These are phyloP conservation scores for Macrobrachium nipponense DNA, from an alignment of 1,140 invertebrate genomes.

Conservation along the genomic window DNA sequence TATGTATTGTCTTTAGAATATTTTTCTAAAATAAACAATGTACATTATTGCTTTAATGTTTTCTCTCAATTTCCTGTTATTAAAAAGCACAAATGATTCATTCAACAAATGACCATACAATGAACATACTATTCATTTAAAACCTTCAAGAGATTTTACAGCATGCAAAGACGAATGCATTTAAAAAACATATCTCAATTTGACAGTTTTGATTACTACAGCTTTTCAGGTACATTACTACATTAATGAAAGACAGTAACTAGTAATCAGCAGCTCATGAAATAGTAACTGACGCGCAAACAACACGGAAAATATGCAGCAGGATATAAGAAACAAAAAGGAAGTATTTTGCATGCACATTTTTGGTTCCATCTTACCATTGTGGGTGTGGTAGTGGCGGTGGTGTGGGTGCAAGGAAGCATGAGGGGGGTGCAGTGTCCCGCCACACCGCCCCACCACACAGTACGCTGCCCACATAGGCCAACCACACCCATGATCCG, in stretches of 20 bases:
- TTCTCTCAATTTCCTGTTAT: too few relatives aligned
- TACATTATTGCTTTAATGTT: too few relatives aligned
- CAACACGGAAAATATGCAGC: not conserved
- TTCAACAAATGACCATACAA: too few relatives aligned
- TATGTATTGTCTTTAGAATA: too few relatives aligned
- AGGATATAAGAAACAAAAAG: slow-evolving; percentile 19
- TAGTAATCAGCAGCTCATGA: not conserved
- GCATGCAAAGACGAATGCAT: too few relatives aligned
- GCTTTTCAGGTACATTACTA: too few relatives aligned
- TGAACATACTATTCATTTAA: too few relatives aligned
- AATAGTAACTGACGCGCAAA: not conserved
- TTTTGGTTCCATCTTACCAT: slow-evolving; percentile 48
- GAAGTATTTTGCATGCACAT: slow-evolving; percentile 39
- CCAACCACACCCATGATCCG: slow-evolving; percentile 61
- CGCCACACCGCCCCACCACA: slow-evolving; percentile 60
- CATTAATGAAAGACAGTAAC: not conserved
- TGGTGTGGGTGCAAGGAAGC: slow-evolving; percentile 48
- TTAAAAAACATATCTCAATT: too few relatives aligned
- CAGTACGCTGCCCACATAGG: slow-evolving; percentile 54
- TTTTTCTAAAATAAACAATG: too few relatives aligned
- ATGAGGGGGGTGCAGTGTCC: slow-evolving; percentile 51
- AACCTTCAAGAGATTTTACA: too few relatives aligned
- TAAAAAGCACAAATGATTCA: too few relatives aligned
- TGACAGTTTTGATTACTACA: too few relatives aligned
- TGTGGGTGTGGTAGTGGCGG: slow-evolving; percentile 61